Base-by-base conservation (phyloP, 2,888 invertebrate species). In the Digitonthophagus gazella region DNA sequence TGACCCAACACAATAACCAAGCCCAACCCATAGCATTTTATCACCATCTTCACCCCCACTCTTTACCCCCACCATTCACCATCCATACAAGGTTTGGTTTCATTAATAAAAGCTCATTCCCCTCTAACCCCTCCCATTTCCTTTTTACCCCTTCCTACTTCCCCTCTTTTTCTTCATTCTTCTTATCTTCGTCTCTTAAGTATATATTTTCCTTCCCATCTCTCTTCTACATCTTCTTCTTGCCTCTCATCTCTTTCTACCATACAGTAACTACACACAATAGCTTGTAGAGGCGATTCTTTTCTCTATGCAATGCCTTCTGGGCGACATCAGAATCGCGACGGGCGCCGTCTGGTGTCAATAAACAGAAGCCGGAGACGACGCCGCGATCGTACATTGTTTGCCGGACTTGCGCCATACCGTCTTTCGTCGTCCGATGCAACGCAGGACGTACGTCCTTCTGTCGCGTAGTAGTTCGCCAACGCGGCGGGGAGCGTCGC, bases 391-490 rank as follows among this genome's bases (percentile, higher is more conserved):
- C 28, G 28, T 44, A 44, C 11, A 44, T 44, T 44, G 28, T 44
- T 44, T 44, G 28, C 8, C 28, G 6, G 28, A 44, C 28, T 44
- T 44, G 66, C 57, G 58, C 28, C 66, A 14, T 15, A 20, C 66
- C 58, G 4, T 22, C 57, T 11, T 15, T n/a, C 15, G 19, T n/a
- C 22, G 16, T 28, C n/a, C 28, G 65, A 6, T 18, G 65, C 4
- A 28, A 58, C 44, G n/a, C 56, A 44, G 20, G 66, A 66, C 19
- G 58, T 22, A 57, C 19, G 16, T 20, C 20, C 8, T 5, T 22
- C 20, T n/a, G 44, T 57, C 66, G 20, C 20, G 66, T 66, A 56
- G 66, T 15, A 57, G 57, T 58, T 66, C 58, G 20, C n/a, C n/a
- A n/a, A n/a, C n/a, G 56, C n/a, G 6, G 56, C 11, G n/a, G 65